Conservation (phyloP, 1,140 invertebrate genomes). For the Eupeodes corollae region DNA sequence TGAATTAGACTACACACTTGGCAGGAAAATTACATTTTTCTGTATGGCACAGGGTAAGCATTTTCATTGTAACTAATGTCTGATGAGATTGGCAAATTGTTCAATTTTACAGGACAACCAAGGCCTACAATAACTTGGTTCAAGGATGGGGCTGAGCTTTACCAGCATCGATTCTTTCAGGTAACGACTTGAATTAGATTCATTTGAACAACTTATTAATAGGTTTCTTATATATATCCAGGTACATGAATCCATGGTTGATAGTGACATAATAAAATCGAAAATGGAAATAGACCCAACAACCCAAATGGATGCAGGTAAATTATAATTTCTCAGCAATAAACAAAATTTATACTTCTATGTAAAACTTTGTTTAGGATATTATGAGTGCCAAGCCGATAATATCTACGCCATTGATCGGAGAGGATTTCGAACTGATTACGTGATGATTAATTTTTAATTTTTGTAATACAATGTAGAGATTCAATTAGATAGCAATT, state of each 20-base stretch:
- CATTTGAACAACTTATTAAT: slow-evolving; percentile 12
- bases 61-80: neutral
- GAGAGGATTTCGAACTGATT: slow-evolving; percentile 81
- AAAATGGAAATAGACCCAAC: slow-evolving; percentile 90
- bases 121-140: slow-evolving; percentile 84
- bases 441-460: slow-evolving; percentile 35
- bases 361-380: slow-evolving; percentile 14
- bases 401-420: slow-evolving; percentile 87
- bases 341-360: neutral
- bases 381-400: slow-evolving; percentile 82
- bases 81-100: neutral
- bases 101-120: slow-evolving; percentile 41
- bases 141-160: slow-evolving; percentile 82
- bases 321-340: neutral
- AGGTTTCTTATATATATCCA: slow-evolving; percentile 30
- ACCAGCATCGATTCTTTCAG: slow-evolving; percentile 75
- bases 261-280: slow-evolving; percentile 69
- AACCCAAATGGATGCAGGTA: slow-evolving; percentile 83
- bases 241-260: slow-evolving; percentile 77
- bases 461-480: neutral
- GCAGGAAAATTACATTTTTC: slow-evolving; percentile 84
- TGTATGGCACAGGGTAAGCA: slow-evolving; percentile 68
- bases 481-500: neutral
- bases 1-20: slow-evolving; percentile 81
- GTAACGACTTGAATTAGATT: slow-evolving; percentile 40